Base-by-base conservation (phyloP, 1,140 invertebrate species). In the Caerostris extrusa region DNA sequence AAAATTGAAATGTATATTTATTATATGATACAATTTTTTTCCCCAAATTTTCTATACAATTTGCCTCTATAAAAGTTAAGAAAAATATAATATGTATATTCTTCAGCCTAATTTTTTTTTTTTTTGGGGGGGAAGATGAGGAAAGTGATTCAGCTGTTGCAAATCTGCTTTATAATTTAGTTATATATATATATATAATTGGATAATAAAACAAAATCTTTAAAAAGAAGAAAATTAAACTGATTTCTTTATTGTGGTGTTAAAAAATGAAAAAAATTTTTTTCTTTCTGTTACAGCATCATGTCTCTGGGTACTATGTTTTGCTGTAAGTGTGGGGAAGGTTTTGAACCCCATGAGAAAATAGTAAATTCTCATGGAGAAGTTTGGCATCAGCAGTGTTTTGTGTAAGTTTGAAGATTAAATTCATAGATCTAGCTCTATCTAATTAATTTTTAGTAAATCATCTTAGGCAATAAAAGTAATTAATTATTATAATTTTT, bases 311-410 rank as follows among this genome's bases (percentile, higher is more conserved):
- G 95, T 77, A 91, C 95, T 10, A 98, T 98, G 98, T 97, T 98
- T 95, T 99, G 99, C 96, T 98, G 98, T 95, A 97, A 98, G 83
- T 99, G 99, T 96, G 97, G 97, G 93, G 98, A 99, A 95, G 98
- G 98, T 8, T 99, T 99, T 96, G 98, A 98, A 95, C 97, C 98
- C 14, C 97, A 99, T 95, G 99, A 99, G 96, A 99, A 99, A 96
- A 99, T 99, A 96, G 98, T 99, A 71, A 99, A 99, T 96, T 99
- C 99, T 2, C 95, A 98, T 96, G 99, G 99, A 94, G 98, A 99
- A 96, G 97, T 99, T 64, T 99, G 99, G 99, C 99, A 99, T 97
- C 98, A 98, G 8, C 97, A 99, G 95, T 99, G 99, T 96, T 99
- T 99, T 97, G 99, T 99, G 98, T 99, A 97, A 98, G 98, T 97